Evolutionary conservation across 2,888 invertebrate species (phyloP).

Genomic region (Cerastis rubricosa): DNA sequence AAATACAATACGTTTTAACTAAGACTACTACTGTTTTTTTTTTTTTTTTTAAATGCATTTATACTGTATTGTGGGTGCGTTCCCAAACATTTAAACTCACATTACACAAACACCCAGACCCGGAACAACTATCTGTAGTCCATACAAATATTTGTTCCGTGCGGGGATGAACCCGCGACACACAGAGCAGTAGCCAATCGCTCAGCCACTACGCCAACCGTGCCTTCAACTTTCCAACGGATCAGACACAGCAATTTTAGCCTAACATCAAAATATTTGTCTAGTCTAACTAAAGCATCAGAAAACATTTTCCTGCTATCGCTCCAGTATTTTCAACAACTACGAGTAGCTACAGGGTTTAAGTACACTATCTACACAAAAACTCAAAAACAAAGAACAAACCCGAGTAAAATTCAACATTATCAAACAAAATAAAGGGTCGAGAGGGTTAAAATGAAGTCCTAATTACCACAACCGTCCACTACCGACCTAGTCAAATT

Average conservation of each 20-base stretch:
- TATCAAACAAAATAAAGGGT: slow-evolving; percentile 41
- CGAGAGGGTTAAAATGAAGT: slow-evolving; percentile 49
- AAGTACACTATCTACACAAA: not conserved
- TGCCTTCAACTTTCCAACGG: not conserved
- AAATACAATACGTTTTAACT: not conserved
- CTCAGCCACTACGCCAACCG: too few species aligned
- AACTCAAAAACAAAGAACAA: slow-evolving; percentile 28
- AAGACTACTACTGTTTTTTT: not conserved
- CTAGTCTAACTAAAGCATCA: not conserved
- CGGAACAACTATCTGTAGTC: too few species aligned
- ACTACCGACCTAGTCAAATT: slow-evolving; percentile 71
- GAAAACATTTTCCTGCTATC: not conserved
- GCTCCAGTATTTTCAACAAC: not conserved
- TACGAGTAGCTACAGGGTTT: not conserved
- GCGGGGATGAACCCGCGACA: too few species aligned
- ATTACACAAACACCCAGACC: too few species aligned
- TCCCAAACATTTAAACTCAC: too few species aligned
- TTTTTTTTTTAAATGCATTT: too few species aligned
- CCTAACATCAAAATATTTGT: not conserved
- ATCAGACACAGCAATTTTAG: not conserved
- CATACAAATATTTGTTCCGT: too few species aligned
- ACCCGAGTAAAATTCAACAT: slow-evolving; percentile 32
- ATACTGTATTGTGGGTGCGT: too few species aligned
- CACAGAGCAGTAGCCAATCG: too few species aligned
- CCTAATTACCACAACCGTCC: slow-evolving; percentile 59